These are phyloP conservation scores for Rhombomys opimus DNA, from an alignment of 2,113 vertebrate species.

Conservation along the genomic window DNA sequence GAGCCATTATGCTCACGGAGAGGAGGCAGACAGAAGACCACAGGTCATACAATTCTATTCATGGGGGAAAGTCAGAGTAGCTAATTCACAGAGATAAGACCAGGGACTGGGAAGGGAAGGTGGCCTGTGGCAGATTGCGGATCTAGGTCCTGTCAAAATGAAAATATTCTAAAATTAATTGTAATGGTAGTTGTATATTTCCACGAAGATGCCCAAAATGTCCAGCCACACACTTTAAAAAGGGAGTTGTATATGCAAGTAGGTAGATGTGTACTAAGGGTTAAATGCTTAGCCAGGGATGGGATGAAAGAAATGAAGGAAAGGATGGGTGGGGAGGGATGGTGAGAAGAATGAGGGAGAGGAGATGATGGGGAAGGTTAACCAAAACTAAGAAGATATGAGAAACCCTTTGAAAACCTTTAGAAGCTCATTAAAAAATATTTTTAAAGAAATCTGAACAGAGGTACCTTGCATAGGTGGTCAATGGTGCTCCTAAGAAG, in stretches of 20 bases:
- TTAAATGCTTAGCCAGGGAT: background rate
- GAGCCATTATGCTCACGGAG: fast-evolving
- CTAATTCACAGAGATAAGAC: background rate
- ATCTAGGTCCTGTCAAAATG: fast-evolving
- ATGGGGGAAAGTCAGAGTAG: fast-evolving
- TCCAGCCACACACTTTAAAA: background rate
- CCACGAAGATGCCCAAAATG: background rate
- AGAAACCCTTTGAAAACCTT: background rate
- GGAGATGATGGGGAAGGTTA: background rate
- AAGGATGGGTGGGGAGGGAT: background rate
- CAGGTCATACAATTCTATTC: fast-evolving
- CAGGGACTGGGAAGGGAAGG: fast-evolving
- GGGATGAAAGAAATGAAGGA: background rate
- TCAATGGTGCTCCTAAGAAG: background rate
- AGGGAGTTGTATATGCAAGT: background rate
- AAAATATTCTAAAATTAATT: background rate
- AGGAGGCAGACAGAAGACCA: background rate
- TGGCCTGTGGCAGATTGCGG: fast-evolving
- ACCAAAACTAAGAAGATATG: background rate
- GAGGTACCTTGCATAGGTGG: background rate
- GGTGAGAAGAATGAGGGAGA: background rate
- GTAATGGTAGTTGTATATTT: fast-evolving
- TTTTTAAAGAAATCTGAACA: background rate
- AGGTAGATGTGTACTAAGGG: background rate
- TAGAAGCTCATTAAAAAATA: background rate